Evolutionary conservation across 2,888 invertebrate species (phyloP), one percentile per base, ranked within the genome.

Genomic region (Mythimna albipuncta): DNA sequence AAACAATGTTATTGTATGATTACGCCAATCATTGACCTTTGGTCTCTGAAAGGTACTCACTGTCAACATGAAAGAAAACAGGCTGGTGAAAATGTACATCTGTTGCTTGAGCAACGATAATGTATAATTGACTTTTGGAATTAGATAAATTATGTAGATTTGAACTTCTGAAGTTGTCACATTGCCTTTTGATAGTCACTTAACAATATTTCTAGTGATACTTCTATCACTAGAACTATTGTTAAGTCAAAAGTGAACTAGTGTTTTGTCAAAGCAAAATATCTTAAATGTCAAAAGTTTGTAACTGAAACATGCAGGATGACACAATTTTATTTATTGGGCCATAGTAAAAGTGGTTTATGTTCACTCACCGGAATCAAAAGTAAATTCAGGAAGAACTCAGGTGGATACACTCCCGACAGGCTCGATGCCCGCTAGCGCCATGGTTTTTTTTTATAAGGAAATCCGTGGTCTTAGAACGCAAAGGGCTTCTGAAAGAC

Each of bases 1-100:
- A 67, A 67, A 64, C 32, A 67, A n/a, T 62, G n/a, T 62, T 11
- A 74, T 52, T 62, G n/a, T 64, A 52, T 44, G 47, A 16, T 47
- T 47, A 47, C 64, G 32, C 26, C 16, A 57, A 47, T 58, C 52
- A 66, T 54, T 50, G 32, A 47, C 50, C 41, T 3, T 11, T 52
- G 11, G 61, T 52, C 38, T 32, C 35, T 10, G 44, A 13, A 11
- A 13, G n/a, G 19, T 65, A 41, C 16, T 47, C 6, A 47, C 16
- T 11, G 35, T 66, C 13, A 55, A 62, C 21, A 54, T 50, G 58
- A 59, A 59, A 63, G n/a, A 7, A 47, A 52, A 11, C n/a, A 11
- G 9, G 19, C 47, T 47, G 47, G 47, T 47, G 47, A 47, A 52
- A 52, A n/a, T n/a, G n/a, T 52, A n/a, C 50, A n/a, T n/a, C n/a